phyloP scores from a whole-genome alignment of 2,797 vertebrate species.

The Pantherophis vulpinus region DNA sequence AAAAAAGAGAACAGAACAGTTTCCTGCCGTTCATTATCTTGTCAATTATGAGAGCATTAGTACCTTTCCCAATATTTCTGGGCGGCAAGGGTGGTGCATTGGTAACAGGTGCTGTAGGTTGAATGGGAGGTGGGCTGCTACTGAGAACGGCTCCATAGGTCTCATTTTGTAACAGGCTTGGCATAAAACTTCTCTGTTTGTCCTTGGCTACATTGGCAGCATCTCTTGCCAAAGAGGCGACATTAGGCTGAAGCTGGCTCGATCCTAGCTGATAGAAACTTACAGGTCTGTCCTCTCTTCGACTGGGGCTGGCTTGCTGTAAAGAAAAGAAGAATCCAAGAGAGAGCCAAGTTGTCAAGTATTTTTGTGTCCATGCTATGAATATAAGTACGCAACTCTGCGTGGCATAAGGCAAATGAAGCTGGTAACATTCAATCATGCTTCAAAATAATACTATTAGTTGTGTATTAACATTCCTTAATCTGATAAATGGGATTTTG shows the following conservation, averaged over 20 bases:
- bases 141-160: constrained; percentile 92
- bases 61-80: constrained; percentile 88
- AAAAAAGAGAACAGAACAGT: not conserved
- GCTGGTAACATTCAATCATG: not conserved
- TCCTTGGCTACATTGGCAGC: constrained; percentile 80
- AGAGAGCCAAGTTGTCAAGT: not conserved
- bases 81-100: constrained; percentile 89
- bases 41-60: not conserved
- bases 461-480: constrained; percentile 51
- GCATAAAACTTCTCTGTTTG: constrained; percentile 86
- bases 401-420: not conserved
- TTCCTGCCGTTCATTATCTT: not conserved
- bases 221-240: constrained; percentile 77
- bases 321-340: constrained; percentile 20
- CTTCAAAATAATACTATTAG: not conserved
- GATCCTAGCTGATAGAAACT: constrained; percentile 87
- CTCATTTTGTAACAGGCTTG: constrained; percentile 94
- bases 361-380: not conserved
- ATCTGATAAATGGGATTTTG: not conserved
- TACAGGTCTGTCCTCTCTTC: constrained; percentile 92
- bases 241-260: constrained; percentile 73
- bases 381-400: not conserved
- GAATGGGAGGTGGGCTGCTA: constrained; percentile 69
- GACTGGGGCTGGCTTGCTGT: constrained; percentile 89
- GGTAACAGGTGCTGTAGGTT: constrained; percentile 65